These are phyloP conservation scores for Dendrocopos noguchii DNA, from an alignment of 2,113 vertebrate species.

Conservation along the genomic window DNA sequence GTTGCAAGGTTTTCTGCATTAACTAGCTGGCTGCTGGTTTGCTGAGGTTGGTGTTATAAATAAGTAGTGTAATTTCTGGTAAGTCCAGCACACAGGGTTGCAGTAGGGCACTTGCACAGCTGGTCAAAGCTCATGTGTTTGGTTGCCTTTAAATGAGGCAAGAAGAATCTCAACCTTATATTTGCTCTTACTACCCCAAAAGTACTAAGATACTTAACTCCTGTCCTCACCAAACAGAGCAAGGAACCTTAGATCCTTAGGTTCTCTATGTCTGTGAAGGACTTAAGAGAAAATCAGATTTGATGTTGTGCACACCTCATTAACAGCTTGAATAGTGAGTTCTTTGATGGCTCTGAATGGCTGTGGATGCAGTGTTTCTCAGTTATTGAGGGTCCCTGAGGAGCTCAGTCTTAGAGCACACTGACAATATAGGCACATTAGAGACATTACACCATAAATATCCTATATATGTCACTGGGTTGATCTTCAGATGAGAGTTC, in stretches of 20 bases:
- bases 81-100: background rate
- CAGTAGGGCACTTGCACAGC: background rate
- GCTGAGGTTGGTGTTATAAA: background rate
- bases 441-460: background rate
- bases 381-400: background rate
- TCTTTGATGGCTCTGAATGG: background rate
- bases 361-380: background rate
- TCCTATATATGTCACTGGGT: background rate
- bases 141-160: background rate
- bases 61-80: background rate
- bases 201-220: background rate
- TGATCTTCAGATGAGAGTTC: background rate
- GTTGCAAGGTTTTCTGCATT: background rate
- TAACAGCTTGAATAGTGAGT: background rate
- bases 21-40: constrained; percentile 37
- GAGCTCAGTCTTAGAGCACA: background rate
- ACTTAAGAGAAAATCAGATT: background rate
- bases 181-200: background rate
- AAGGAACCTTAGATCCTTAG: background rate
- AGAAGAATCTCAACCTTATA: background rate
- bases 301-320: accelerated
- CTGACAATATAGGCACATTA: background rate
- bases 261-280: background rate
- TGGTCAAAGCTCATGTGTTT: background rate
- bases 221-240: background rate